phyloP scores from a whole-genome alignment of 2,113 vertebrate genomes.

The Ariopsis seemanni region DNA sequence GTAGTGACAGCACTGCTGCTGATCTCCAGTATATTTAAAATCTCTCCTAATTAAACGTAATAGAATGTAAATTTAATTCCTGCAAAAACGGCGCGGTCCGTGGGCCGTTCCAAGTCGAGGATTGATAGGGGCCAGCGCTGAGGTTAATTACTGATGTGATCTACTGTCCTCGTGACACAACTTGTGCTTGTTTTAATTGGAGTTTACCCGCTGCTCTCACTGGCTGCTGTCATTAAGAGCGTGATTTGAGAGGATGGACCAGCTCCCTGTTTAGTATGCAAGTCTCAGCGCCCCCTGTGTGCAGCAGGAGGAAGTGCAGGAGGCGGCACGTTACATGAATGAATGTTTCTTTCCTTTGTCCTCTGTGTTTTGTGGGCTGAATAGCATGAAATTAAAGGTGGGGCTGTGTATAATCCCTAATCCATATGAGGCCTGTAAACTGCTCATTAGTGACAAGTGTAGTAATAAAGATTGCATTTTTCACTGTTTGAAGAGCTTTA shows the following conservation, averaged over 20 bases:
- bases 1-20: conserved; percentile 67
- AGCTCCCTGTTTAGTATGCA: neutral
- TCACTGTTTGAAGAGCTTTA: conserved; percentile 55
- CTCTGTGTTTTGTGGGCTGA: conserved; percentile 69
- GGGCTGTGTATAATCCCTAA: conserved; percentile 59
- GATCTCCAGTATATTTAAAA: conserved; percentile 79
- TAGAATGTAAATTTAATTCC: conserved; percentile 84
- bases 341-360: conserved; percentile 72
- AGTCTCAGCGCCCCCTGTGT: conserved; percentile 60
- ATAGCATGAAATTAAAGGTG: conserved; percentile 78
- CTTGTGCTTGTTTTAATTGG: conserved; percentile 75
- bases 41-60: conserved; percentile 81
- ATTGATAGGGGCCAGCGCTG: conserved; percentile 74
- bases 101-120: conserved; percentile 67
- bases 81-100: conserved; percentile 67
- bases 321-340: conserved; percentile 55
- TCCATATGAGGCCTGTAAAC: conserved; percentile 71
- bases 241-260: conserved; percentile 20
- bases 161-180: conserved; percentile 75
- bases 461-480: conserved; percentile 68
- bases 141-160: conserved; percentile 82
- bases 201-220: conserved; percentile 69
- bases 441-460: conserved; percentile 65
- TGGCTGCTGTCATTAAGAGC: conserved; percentile 67
- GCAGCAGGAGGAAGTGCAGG: conserved; percentile 45